Evolutionary conservation across 1,140 invertebrate species (phyloP).

Genomic region (Apis laboriosa): DNA sequence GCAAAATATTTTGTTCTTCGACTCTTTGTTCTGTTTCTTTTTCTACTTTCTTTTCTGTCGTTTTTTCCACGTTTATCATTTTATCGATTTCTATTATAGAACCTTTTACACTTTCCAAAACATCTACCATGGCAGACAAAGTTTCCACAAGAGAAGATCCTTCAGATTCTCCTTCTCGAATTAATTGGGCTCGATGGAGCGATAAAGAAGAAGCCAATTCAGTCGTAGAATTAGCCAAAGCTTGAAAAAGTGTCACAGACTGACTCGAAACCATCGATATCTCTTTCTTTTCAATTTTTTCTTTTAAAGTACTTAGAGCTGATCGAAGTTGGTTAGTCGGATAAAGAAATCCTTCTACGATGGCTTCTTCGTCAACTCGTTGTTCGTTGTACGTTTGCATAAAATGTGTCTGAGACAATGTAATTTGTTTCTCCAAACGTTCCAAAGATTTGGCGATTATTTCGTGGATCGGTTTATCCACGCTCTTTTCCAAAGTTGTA

Average conservation of each 20-base stretch:
- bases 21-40: not conserved
- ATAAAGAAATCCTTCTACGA: constrained; percentile 76
- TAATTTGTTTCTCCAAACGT: constrained; percentile 73
- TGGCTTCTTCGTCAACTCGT: constrained; percentile 72
- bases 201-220: constrained; percentile 62
- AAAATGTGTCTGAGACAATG: constrained; percentile 67
- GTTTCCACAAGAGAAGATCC: constrained; percentile 74
- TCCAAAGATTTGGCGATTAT: constrained; percentile 69
- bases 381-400: constrained; percentile 59
- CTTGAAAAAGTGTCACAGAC: constrained; percentile 54
- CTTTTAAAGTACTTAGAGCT: constrained; percentile 65
- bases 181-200: constrained; percentile 55
- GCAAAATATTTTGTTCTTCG: not conserved
- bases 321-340: constrained; percentile 71
- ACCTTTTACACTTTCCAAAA: constrained; percentile 66
- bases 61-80: not conserved
- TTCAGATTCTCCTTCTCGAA: constrained; percentile 57
- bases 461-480: constrained; percentile 57
- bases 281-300: constrained; percentile 34
- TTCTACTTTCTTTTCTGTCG: not conserved
- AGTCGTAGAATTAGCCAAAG: constrained; percentile 61
- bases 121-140: constrained; percentile 68
- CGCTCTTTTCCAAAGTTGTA: constrained; percentile 59
- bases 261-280: constrained; percentile 10
- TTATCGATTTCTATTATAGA: constrained; percentile 43